These are phyloP conservation scores for Lasioglossum lativentre DNA, from an alignment of 2,888 invertebrate genomes.

Conservation along the genomic window DNA sequence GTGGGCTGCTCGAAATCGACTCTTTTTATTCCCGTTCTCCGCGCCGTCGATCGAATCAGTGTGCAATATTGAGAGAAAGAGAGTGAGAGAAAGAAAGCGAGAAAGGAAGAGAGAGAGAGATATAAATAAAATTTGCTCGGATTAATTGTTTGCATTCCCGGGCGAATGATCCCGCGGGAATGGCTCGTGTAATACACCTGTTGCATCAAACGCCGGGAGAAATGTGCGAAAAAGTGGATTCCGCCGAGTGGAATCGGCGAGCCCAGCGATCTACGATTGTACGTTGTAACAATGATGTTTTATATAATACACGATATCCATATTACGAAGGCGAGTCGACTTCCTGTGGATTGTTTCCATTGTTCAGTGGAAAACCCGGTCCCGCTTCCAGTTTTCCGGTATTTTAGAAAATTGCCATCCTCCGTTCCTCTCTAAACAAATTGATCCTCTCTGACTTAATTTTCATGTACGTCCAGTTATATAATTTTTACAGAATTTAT, in stretches of 20 bases:
- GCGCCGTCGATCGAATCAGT: conserved; percentile 44
- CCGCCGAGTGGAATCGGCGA: conserved; percentile 19
- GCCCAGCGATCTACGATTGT: conserved; percentile 42
- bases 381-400: background rate
- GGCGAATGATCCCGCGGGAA: background rate
- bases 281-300: conserved; percentile 59
- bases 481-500: background rate
- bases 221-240: background rate
- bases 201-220: conserved; percentile 26
- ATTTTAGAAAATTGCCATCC: background rate
- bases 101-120: background rate
- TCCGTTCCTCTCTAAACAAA: background rate
- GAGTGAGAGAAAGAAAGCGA: background rate
- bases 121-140: background rate
- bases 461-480: background rate
- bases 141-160: conserved; percentile 17
- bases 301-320: conserved; percentile 60
- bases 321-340: conserved; percentile 1
- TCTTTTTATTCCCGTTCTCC: conserved; percentile 23
- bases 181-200: conserved; percentile 16
- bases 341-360: conserved; percentile 12
- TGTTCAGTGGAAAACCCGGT: background rate
- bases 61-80: conserved; percentile 61
- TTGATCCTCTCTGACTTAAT: background rate
- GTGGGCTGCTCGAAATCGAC: background rate